phyloP scores from a whole-genome alignment of 2,888 invertebrate species.

The Idaea biselata region DNA sequence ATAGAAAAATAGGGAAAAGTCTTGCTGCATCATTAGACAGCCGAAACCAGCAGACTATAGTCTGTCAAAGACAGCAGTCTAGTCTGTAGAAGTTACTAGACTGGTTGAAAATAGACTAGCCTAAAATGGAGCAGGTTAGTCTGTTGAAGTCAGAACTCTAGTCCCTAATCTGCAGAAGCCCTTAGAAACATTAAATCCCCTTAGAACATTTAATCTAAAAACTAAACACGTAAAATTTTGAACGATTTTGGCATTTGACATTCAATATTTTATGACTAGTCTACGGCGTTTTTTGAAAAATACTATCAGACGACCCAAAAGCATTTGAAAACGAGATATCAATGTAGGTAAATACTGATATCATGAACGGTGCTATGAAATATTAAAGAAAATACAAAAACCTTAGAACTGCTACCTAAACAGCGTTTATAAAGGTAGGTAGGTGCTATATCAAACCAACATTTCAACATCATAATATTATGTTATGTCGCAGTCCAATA shows the following conservation, averaged over 20 bases:
- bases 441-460: no score
- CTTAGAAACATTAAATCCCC: conserved; percentile 4
- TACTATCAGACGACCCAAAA: neutral
- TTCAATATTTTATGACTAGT: conserved; percentile 40
- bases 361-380: no score
- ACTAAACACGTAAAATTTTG: conserved; percentile 40
- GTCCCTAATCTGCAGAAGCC: neutral
- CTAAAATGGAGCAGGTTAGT: no score
- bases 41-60: no score
- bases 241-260: conserved; percentile 60
- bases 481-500: neutral
- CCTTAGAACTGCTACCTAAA: neutral
- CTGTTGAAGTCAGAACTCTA: no score
- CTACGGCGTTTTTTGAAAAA: conserved; percentile 14
- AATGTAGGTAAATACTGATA: no score
- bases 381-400: no score
- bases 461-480: neutral
- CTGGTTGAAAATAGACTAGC: no score
- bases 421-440: conserved; percentile 24
- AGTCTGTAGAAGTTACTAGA: no score
- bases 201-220: conserved; percentile 12
- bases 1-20: no score
- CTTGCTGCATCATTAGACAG: no score
- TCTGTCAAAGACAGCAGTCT: no score
- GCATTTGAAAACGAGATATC: conserved; percentile 24